phyloP scores from a whole-genome alignment of 1,140 invertebrate genomes.

The Ceratosolen fusciceps region DNA sequence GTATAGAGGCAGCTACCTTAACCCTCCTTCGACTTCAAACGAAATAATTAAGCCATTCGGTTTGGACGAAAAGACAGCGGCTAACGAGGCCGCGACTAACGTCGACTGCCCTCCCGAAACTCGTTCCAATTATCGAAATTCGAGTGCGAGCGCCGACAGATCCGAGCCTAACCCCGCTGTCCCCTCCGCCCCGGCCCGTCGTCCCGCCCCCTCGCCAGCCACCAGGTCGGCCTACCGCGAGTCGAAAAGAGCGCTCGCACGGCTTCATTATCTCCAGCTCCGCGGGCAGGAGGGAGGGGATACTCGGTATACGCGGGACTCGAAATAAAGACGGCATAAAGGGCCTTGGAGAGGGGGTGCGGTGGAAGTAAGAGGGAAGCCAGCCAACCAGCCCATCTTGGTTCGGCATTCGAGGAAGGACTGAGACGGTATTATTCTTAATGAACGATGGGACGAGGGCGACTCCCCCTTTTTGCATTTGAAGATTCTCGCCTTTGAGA shows the following conservation, averaged over 20 bases:
- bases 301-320: background rate
- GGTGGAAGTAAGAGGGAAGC: too few relatives aligned
- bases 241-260: background rate
- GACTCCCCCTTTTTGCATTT: background rate
- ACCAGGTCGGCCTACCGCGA: too few relatives aligned
- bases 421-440: background rate
- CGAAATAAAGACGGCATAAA: background rate
- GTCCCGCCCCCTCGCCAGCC: too few relatives aligned
- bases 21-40: conserved; percentile 67
- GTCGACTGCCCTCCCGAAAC: conserved; percentile 52
- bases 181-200: conserved; percentile 10
- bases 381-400: background rate
- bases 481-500: background rate
- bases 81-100: conserved; percentile 61
- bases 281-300: background rate
- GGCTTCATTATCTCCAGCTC: background rate
- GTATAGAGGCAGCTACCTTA: conserved; percentile 50
- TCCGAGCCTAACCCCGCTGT: background rate
- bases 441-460: background rate
- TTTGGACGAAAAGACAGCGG: conserved; percentile 54
- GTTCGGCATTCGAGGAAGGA: background rate
- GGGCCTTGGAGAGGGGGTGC: too few relatives aligned
- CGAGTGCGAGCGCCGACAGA: conserved; percentile 54
- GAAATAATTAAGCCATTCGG: conserved; percentile 71
- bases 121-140: conserved; percentile 69